Evolutionary conservation across 2,888 invertebrate species (phyloP).

Genomic region (Yponomeuta cagnagella): DNA sequence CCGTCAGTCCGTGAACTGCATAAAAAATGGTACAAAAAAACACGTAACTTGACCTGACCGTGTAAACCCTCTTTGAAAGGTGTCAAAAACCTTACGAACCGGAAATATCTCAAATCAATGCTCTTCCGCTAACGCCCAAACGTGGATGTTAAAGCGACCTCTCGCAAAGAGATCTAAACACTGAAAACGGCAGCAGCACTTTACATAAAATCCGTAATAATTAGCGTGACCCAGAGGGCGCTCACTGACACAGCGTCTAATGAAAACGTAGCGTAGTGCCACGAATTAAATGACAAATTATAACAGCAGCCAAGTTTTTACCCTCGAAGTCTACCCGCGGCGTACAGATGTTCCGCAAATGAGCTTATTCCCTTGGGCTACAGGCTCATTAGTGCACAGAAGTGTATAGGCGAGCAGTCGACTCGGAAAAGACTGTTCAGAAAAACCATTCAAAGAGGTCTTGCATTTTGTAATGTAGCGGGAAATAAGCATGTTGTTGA

Average conservation of each 20-base stretch:
- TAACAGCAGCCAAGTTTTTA: slow-evolving; percentile 46
- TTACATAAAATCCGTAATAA: background rate
- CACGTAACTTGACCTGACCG: too few relatives aligned
- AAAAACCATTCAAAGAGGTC: background rate
- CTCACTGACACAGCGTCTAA: slow-evolving; percentile 16
- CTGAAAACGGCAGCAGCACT: background rate
- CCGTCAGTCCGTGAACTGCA: too few relatives aligned
- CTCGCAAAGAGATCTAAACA: too few relatives aligned
- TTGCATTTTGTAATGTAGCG: background rate
- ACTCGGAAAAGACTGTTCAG: background rate
- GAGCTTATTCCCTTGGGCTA: slow-evolving; percentile 58
- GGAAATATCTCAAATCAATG: too few relatives aligned
- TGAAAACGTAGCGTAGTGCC: slow-evolving; percentile 37
- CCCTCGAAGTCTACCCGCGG: slow-evolving; percentile 36
- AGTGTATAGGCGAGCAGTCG: slow-evolving; percentile 33
- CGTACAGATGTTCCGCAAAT: slow-evolving; percentile 55
- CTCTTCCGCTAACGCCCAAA: too few relatives aligned
- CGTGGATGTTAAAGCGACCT: too few relatives aligned
- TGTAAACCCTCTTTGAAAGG: too few relatives aligned
- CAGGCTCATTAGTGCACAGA: slow-evolving; percentile 48
- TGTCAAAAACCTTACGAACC: too few relatives aligned
- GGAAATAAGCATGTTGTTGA: background rate
- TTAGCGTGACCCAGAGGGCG: background rate
- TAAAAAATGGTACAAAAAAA: too few relatives aligned
- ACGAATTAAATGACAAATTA: slow-evolving; percentile 53